Percentiles rank a stretch among this genome's conserved stretches.
Conservation (phyloP, 2,113 vertebrate genomes). For the Paradoxurus hermaphroditus region DNA sequence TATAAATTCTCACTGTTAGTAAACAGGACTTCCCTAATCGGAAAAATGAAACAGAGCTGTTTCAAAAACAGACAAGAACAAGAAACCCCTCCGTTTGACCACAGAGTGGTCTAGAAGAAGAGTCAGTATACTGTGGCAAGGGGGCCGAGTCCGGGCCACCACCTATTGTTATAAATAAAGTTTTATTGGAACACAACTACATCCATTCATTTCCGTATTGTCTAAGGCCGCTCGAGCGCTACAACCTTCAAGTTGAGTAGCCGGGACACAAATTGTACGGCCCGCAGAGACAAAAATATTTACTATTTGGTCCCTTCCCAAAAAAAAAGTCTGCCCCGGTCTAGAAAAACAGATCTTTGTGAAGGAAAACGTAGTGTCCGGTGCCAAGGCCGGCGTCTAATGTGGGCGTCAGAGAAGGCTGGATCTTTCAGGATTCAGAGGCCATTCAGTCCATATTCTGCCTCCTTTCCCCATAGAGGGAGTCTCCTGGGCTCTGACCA, state of each 20-base stretch:
- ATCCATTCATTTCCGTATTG: neutral
- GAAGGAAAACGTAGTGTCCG: neutral
- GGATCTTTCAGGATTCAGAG: neutral
- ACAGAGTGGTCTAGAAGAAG: neutral
- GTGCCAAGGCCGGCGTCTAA: neutral
- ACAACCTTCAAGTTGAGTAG: neutral
- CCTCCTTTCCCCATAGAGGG: neutral
- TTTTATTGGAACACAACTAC: neutral
- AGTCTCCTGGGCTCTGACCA: neutral
- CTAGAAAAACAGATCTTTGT: neutral
- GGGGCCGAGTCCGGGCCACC: rapidly evolving
- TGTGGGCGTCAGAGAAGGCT: neutral
- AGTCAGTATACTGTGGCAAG: rapidly evolving
- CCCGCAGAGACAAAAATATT: neutral
- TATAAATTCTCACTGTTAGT: neutral
- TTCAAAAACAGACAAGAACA: neutral
- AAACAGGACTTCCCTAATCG: constrained; percentile 12
- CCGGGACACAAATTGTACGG: neutral
- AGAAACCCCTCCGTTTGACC: neutral
- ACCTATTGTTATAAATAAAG: neutral
- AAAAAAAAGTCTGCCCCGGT: neutral
- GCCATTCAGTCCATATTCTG: no score
- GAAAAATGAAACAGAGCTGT: neutral
- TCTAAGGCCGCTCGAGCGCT: no score
- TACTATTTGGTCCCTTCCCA: neutral